A percentile compares a stretch with the other conserved stretches of the same genome.
Evolutionary conservation across 2,888 invertebrate genomes (phyloP).

Genomic region (Amphipyra tragopoginis): DNA sequence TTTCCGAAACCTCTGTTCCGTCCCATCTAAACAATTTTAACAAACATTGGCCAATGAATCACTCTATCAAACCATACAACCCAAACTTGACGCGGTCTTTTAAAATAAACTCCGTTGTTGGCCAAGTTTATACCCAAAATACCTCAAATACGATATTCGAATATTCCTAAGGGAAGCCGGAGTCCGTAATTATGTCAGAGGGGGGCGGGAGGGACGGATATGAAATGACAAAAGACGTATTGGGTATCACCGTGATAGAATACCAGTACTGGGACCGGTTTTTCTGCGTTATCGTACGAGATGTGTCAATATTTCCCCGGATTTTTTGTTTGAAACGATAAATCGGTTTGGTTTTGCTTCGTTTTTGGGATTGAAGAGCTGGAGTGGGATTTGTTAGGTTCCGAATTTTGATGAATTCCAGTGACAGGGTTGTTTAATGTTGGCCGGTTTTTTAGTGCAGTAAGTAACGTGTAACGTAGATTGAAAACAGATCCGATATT

Average conservation of each 20-base stretch:
- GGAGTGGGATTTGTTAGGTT: constrained; percentile 25
- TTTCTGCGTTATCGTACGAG: constrained; percentile 51
- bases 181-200: constrained; percentile 77
- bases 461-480: neutral
- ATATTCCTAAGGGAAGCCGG: constrained; percentile 47
- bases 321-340: constrained; percentile 55
- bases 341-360: constrained; percentile 52
- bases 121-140: constrained; percentile 48
- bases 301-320: constrained; percentile 56
- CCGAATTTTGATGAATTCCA: constrained; percentile 15
- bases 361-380: constrained; percentile 45
- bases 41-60: constrained; percentile 40
- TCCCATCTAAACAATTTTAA: constrained; percentile 30
- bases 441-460: neutral
- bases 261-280: constrained; percentile 47
- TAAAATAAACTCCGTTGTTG: constrained; percentile 55
- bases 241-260: constrained; percentile 68
- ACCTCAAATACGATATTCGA: constrained; percentile 43
- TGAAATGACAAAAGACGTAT: constrained; percentile 80
- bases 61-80: constrained; percentile 44
- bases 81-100: constrained; percentile 34
- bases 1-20: constrained; percentile 20
- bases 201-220: constrained; percentile 66
- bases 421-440: constrained; percentile 27
- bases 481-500: neutral